Conservation (phyloP, 2,888 invertebrate species). For the Drosophila rubida region DNA sequence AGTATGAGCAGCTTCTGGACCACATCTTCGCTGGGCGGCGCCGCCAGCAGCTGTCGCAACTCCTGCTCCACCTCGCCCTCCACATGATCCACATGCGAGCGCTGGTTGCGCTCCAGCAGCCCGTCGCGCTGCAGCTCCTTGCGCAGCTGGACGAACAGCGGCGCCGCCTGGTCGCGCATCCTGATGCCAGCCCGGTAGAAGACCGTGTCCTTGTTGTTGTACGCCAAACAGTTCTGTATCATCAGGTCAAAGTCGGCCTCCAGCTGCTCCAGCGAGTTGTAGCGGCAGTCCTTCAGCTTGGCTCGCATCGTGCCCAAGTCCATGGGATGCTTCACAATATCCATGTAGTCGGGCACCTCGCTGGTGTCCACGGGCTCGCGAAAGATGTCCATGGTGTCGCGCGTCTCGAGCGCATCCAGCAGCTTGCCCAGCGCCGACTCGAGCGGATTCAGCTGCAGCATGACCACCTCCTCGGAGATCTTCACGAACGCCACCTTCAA, state of each 20-base stretch:
- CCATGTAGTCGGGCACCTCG: slow-evolving; percentile 95
- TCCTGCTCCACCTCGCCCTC: slow-evolving; percentile 87
- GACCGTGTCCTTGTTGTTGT: slow-evolving; percentile 97
- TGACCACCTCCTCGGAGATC: slow-evolving; percentile 91
- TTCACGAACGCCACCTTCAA: slow-evolving; percentile 94
- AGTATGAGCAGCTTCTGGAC: slow-evolving; percentile 87
- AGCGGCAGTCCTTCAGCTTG: slow-evolving; percentile 89
- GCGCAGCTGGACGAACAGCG: slow-evolving; percentile 91
- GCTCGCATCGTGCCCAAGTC: slow-evolving; percentile 94
- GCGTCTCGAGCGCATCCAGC: slow-evolving; percentile 90
- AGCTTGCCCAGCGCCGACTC: slow-evolving; percentile 91
- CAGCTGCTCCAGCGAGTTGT: slow-evolving; percentile 90
- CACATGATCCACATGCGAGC: slow-evolving; percentile 85
- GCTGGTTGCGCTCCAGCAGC: slow-evolving; percentile 80
- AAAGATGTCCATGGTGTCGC: slow-evolving; percentile 95
- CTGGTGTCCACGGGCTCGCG: slow-evolving; percentile 95
- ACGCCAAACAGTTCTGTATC: slow-evolving; percentile 97
- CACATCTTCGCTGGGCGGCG: slow-evolving; percentile 79
- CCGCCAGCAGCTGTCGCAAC: slow-evolving; percentile 84
- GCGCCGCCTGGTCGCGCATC: slow-evolving; percentile 94
- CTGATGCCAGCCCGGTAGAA: slow-evolving; percentile 96
- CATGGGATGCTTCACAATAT: slow-evolving; percentile 94
- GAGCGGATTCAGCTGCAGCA: slow-evolving; percentile 93
- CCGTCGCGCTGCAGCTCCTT: slow-evolving; percentile 87
- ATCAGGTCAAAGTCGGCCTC: slow-evolving; percentile 97